These are phyloP conservation scores for Lontra canadensis DNA, from an alignment of 2,113 vertebrate genomes.

Conservation along the genomic window DNA sequence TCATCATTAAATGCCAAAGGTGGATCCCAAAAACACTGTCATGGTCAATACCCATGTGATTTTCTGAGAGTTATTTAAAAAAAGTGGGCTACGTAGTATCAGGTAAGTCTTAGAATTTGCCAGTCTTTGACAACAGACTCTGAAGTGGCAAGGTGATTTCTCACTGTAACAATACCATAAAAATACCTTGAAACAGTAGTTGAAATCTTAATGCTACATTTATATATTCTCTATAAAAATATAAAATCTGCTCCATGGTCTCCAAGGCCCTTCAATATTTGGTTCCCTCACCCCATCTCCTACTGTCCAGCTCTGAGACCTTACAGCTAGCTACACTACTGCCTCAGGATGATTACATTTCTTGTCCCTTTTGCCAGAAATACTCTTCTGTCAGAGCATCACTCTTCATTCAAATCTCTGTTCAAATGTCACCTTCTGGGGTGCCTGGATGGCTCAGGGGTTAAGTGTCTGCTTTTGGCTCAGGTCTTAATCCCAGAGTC, in stretches of 20 bases:
- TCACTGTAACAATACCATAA: neutral
- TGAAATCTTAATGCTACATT: neutral
- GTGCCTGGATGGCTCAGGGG: too few species aligned
- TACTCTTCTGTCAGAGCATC: neutral
- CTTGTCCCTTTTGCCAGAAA: neutral
- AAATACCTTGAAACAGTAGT: neutral
- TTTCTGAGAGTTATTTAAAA: neutral
- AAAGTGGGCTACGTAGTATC: neutral
- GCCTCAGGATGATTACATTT: neutral
- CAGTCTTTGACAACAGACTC: neutral
- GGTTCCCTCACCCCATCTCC: neutral
- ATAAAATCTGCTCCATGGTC: neutral
- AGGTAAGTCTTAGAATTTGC: neutral
- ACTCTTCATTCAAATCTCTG: neutral
- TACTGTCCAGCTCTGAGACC: neutral
- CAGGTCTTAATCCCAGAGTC: too few species aligned
- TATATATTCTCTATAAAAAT: neutral
- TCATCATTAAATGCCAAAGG: neutral
- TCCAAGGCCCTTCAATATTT: neutral
- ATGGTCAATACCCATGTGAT: neutral
- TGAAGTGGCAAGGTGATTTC: neutral
- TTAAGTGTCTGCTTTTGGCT: too few species aligned
- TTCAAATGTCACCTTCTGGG: neutral
- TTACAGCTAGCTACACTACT: neutral
- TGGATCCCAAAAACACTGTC: neutral